Percentiles rank a stretch among this genome's conserved stretches.
These are phyloP conservation scores for Sarcophaga peregrina DNA, from an alignment of 1,140 invertebrate genomes.

Conservation along the genomic window DNA sequence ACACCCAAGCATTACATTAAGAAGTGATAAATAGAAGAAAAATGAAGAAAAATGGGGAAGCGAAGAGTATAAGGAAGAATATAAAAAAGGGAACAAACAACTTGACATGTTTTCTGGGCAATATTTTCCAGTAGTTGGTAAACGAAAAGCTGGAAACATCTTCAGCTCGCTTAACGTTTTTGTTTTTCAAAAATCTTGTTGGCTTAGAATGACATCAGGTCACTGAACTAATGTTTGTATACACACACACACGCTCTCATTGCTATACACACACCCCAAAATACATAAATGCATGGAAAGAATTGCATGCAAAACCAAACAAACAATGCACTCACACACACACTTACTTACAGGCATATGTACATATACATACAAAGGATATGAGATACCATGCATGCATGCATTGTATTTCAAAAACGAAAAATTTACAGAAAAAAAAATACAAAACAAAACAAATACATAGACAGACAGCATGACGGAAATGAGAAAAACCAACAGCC, in stretches of 20 bases:
- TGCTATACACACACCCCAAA: background rate
- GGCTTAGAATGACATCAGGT: constrained; percentile 12
- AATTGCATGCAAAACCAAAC: background rate
- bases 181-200: background rate
- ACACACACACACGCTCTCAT: background rate
- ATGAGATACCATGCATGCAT: too few species aligned
- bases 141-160: background rate
- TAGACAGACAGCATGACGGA: too few species aligned
- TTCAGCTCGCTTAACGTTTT: background rate
- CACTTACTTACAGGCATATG: too few species aligned
- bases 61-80: too few species aligned
- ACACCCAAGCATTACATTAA: background rate
- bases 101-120: background rate
- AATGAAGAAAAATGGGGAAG: too few species aligned
- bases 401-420: too few species aligned
- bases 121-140: background rate
- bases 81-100: background rate
- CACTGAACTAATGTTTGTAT: background rate
- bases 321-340: too few species aligned
- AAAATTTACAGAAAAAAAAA: too few species aligned
- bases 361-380: too few species aligned
- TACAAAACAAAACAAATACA: too few species aligned
- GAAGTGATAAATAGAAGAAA: background rate
- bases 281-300: background rate
- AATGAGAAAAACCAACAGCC: background rate